phyloP scores from a whole-genome alignment of 2,888 invertebrate species.

The Biston stratarius region DNA sequence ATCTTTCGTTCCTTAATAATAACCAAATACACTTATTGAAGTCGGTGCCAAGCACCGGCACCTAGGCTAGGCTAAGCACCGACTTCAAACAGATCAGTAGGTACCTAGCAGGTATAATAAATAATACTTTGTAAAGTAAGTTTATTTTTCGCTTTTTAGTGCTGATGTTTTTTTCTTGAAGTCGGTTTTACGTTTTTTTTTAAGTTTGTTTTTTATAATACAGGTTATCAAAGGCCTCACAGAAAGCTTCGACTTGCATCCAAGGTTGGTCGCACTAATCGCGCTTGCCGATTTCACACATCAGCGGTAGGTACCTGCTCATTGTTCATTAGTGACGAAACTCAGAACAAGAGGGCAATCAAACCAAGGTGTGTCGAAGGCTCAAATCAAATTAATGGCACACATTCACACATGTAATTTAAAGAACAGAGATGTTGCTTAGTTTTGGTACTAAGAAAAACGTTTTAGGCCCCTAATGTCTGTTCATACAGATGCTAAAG shows the following conservation, averaged over 20 bases:
- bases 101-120: no score
- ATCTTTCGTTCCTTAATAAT: no score
- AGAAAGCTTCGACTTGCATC: slow-evolving; percentile 14
- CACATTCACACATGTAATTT: slow-evolving; percentile 38
- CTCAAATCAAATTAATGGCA: slow-evolving; percentile 39
- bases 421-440: slow-evolving; percentile 5
- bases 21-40: no score
- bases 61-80: no score
- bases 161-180: no score
- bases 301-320: slow-evolving; percentile 49
- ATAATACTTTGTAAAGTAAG: no score
- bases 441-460: neutral
- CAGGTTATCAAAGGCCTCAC: neutral
- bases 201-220: neutral
- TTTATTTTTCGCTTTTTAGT: no score
- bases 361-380: slow-evolving; percentile 53
- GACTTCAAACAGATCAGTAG: no score
- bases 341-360: slow-evolving; percentile 62
- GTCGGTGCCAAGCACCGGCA: no score
- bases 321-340: slow-evolving; percentile 53
- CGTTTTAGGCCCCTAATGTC: slow-evolving; percentile 8
- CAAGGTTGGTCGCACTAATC: slow-evolving; percentile 36
- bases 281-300: slow-evolving; percentile 52
- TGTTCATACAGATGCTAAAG: neutral
- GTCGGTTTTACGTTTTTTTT: no score